phyloP scores from a whole-genome alignment of 2,113 vertebrate species.

The Pagrus major region DNA sequence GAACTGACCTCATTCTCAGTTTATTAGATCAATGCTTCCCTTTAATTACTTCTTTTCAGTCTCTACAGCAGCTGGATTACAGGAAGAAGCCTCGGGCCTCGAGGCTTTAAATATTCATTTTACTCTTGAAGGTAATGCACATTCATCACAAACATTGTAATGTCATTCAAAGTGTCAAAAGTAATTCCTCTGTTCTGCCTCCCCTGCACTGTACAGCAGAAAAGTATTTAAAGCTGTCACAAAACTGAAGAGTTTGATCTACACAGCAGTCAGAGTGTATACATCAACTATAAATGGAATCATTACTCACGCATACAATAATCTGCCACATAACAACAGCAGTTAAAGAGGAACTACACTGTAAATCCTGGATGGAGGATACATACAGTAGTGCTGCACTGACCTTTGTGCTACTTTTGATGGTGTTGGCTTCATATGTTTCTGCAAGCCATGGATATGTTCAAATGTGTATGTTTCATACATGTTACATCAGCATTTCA shows the following conservation, averaged over 20 bases:
- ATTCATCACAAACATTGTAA: conserved; percentile 34
- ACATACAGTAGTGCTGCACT: neutral
- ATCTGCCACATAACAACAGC: neutral
- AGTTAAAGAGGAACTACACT: neutral
- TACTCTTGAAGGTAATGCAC: conserved; percentile 6
- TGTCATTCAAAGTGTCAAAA: conserved; percentile 22
- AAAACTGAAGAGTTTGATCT: neutral
- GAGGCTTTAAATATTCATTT: conserved; percentile 47
- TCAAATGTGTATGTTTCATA: too few relatives aligned
- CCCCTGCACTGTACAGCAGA: neutral
- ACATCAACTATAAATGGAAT: neutral
- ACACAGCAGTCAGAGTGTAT: neutral
- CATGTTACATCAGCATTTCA: too few relatives aligned
- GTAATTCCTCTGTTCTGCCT: neutral
- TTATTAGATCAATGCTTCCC: conserved; percentile 51
- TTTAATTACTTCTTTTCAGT: conserved; percentile 61
- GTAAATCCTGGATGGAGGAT: neutral
- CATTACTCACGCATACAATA: neutral
- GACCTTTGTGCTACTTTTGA: too few relatives aligned
- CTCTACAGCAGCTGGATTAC: conserved; percentile 49
- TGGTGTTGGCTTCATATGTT: too few relatives aligned
- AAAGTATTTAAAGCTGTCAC: neutral
- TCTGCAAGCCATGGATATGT: too few relatives aligned
- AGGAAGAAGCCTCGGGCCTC: neutral
- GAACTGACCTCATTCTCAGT: conserved; percentile 51